Conservation (phyloP, 1,140 invertebrate species). For the Eupristina koningsbergeri region DNA sequence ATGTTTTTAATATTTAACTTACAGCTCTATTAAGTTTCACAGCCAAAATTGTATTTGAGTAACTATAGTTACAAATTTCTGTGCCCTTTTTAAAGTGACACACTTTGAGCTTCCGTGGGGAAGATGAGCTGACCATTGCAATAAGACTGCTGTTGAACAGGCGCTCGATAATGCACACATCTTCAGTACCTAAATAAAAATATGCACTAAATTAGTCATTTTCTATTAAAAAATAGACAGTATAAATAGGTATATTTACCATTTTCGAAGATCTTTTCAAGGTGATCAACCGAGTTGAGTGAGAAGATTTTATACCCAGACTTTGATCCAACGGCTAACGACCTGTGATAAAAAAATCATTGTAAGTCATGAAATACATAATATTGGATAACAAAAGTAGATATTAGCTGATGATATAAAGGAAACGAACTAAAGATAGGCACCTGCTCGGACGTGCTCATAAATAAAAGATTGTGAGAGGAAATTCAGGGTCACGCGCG, state of each 20-base stretch:
- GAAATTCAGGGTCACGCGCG: constrained; percentile 36
- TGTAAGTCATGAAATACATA: background rate
- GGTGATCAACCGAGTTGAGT: constrained; percentile 85
- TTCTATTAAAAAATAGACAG: constrained; percentile 35
- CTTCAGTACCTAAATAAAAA: constrained; percentile 75
- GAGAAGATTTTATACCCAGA: constrained; percentile 91
- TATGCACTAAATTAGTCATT: background rate
- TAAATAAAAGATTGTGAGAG: constrained; percentile 47
- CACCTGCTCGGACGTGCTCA: background rate
- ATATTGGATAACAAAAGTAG: background rate
- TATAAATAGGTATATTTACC: constrained; percentile 71
- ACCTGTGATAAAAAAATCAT: constrained; percentile 75
- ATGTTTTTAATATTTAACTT: constrained; percentile 69
- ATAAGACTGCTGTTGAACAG: constrained; percentile 97
- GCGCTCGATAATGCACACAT: constrained; percentile 94
- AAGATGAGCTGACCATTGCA: constrained; percentile 92
- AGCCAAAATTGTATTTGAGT: constrained; percentile 96
- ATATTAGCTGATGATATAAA: background rate
- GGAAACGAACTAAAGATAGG: background rate
- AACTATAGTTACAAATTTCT: constrained; percentile 99
- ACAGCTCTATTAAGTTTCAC: constrained; percentile 97
- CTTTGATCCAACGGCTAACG: constrained; percentile 91
- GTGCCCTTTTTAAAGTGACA: constrained; percentile 98
- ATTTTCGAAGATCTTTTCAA: constrained; percentile 91
- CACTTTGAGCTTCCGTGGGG: constrained; percentile 94